Evolutionary conservation across 1,140 invertebrate genomes (phyloP).

Genomic region (Caenorhabditis tropicalis): DNA sequence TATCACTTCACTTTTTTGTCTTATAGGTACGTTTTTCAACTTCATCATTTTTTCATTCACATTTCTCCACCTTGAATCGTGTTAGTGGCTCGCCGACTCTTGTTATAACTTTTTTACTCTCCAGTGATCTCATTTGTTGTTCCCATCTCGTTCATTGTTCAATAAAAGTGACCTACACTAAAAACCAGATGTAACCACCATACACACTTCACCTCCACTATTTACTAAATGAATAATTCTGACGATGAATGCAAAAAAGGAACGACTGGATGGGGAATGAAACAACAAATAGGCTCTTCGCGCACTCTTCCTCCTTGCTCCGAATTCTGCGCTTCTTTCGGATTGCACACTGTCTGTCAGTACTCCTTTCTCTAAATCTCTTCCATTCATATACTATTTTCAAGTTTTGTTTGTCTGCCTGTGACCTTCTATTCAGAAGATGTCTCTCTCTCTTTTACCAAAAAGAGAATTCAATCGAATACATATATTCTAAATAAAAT

Average conservation of each 20-base stretch:
- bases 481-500: neutral
- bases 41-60: neutral
- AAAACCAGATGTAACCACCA: neutral
- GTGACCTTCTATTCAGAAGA: constrained; percentile 24
- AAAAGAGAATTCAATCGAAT: neutral
- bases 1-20: neutral
- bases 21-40: neutral
- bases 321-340: neutral
- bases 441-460: neutral
- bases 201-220: neutral
- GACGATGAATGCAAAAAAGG: neutral
- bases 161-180: constrained; percentile 6
- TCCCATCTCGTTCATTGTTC: neutral
- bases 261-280: neutral
- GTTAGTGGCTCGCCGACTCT: neutral
- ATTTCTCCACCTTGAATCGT: too few relatives aligned
- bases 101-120: neutral
- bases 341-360: constrained; percentile 25
- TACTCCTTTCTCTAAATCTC: neutral
- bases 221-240: constrained; percentile 19
- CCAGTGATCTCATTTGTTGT: neutral
- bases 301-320: neutral
- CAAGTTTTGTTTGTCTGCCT: neutral
- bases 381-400: neutral
- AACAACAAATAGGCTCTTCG: constrained; percentile 16